Conservation (phyloP, 2,797 vertebrate species). For the Carduelis carduelis region DNA sequence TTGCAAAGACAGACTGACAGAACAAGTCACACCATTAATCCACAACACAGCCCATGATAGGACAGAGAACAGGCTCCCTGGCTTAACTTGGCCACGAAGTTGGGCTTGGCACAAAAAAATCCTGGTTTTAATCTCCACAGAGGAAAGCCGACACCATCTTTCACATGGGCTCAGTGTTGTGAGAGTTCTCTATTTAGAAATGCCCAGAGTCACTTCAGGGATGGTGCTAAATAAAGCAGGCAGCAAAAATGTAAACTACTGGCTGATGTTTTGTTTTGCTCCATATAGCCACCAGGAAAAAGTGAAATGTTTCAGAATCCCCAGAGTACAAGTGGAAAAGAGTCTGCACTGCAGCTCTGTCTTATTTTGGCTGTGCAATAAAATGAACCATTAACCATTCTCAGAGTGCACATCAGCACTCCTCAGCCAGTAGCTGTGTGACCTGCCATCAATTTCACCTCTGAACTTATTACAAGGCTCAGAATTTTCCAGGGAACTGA, state of each 20-base stretch:
- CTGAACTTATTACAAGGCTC: background rate
- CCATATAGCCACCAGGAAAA: slow-evolving; percentile 42
- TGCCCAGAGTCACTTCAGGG: slow-evolving; percentile 17
- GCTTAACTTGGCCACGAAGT: background rate
- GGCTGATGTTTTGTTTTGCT: slow-evolving; percentile 50
- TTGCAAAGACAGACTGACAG: background rate
- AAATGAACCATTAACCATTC: background rate
- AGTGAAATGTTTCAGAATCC: slow-evolving; percentile 36
- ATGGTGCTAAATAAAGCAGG: slow-evolving; percentile 55
- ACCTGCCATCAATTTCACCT: background rate
- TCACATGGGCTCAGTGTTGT: slow-evolving; percentile 34
- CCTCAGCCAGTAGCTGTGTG: slow-evolving; percentile 1
- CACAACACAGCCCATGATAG: background rate
- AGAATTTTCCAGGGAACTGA: background rate
- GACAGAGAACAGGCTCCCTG: background rate
- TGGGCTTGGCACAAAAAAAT: slow-evolving; percentile 14
- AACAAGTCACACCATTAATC: background rate
- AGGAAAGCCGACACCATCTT: slow-evolving; percentile 23
- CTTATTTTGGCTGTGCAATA: slow-evolving; percentile 1
- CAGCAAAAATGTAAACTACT: slow-evolving; percentile 50
- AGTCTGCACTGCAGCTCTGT: background rate
- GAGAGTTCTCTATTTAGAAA: slow-evolving; percentile 48
- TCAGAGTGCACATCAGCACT: background rate
- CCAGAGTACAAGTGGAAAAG: slow-evolving; percentile 24
- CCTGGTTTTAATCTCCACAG: slow-evolving; percentile 30